Evolutionary conservation across 2,113 vertebrate genomes (phyloP), one percentile per base, ranked within the genome.

Genomic region (Isichthys henryi): DNA sequence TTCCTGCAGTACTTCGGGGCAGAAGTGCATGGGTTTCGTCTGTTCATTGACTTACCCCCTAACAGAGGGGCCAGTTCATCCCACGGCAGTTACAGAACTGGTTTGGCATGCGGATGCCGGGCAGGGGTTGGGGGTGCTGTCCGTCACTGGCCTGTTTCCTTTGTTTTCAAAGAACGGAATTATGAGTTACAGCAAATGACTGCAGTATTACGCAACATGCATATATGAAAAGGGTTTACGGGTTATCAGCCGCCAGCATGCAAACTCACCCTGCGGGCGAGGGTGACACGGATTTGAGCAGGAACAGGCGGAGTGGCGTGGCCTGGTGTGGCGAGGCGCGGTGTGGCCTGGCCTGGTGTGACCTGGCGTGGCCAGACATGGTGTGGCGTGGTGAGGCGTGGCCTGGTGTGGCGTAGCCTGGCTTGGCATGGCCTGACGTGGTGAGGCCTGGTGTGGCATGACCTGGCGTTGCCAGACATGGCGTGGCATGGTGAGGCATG

Each of bases 1-100:
- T 89, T 90, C 88, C 58, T 35, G 23, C 45, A 43, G n/a, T 6
- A 27, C 70, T 66, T 58, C 31, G 21, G 50, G 50, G 35, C 74
- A 39, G 74, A 77, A 77, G 48, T 82, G 83, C 49, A 66, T 48
- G 82, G 27, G 31, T 5, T 83, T 74, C 19, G 7, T 80, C 50
- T 86, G 27, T 87, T 85, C 82, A 86, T 70, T 45, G 7, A 89
- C 58, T 58, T 43, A 89, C 21, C 46, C 11, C 39, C 10, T 50
- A 89, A 90, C 90, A 90, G 82, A 74, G 62, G 31, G 13, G 62
- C 80, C 49, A 50, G 88, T 90, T 90, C 88, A 86, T 86, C 82
- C 23, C 21, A 9, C 45, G 35, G 31, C 31, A 53, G 85, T 90
- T 88, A 90, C 88, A 8, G 62, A 70, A 56, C 13, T 46, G 27